Evolutionary conservation across 2,797 vertebrate species (phyloP), one percentile per base, ranked within the genome.

Genomic region (Novumbra hubbsi): DNA sequence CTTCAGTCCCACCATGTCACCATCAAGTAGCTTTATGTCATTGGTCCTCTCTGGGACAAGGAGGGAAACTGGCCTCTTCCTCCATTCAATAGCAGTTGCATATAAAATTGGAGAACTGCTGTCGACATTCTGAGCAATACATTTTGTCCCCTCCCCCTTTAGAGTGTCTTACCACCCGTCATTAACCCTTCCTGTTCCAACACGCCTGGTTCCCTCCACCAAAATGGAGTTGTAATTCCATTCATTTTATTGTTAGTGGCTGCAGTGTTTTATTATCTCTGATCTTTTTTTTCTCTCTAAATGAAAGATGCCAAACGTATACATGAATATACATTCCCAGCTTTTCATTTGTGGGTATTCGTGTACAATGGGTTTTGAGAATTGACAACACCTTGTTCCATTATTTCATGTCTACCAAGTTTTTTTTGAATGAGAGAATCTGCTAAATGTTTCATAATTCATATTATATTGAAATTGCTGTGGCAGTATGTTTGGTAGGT

Each of bases 41-140:
- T 71, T 24, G 63, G 67, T 45, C 72, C 73, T 65, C 76, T 24
- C 30, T 74, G 48, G 45, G 65, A 75, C 68, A 71, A 73, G 68
- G 32, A 76, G 48, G 70, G 71, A 67, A 84, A 81, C 67, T 68
- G 83, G 83, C 83, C 81, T 86, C 85, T 88, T 87, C 84, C 85
- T 88, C 86, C 84, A 88, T 90, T 84, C 86, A 89, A 89, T 90
- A 90, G 88, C 81, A 68, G 83, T 84, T 72, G 21, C 83, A 79
- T 88, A 91, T 90, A 85, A 92, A 90, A 89, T 90, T 91, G 89
- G 86, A 89, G 82, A 88, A 89, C 85, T 91, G 88, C 85, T 89
- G 90, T 91, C 89, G 90, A 90, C 90, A 90, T 88, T 88, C 91
- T 87, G 87, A 81, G 82, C 85, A 89, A 92, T 92, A 88, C 89